These are phyloP conservation scores for Solen grandis DNA, from an alignment of 1,140 invertebrate genomes.

Conservation along the genomic window DNA sequence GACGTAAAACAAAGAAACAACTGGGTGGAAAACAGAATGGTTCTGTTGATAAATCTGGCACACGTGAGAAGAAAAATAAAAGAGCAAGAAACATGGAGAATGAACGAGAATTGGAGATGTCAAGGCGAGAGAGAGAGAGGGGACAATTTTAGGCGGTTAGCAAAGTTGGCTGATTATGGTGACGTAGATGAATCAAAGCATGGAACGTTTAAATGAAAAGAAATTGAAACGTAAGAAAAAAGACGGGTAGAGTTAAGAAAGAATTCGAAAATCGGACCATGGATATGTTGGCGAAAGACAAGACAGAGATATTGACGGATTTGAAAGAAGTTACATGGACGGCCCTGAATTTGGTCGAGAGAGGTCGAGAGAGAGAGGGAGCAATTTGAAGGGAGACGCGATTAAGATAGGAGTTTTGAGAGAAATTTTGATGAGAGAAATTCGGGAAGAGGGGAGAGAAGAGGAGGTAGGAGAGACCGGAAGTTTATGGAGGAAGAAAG, in stretches of 20 bases:
- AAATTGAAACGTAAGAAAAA: slow-evolving; percentile 33
- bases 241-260: slow-evolving; percentile 32
- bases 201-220: slow-evolving; percentile 4
- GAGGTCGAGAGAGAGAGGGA: slow-evolving; percentile 2
- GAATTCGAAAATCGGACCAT: slow-evolving; percentile 10
- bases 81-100: slow-evolving; percentile 27
- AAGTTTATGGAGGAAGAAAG: not conserved
- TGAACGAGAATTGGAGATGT: not conserved
- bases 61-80: not conserved
- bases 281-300: slow-evolving; percentile 24
- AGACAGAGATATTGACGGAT: slow-evolving; percentile 6
- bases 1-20: not conserved
- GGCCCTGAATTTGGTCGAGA: slow-evolving; percentile 18
- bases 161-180: slow-evolving; percentile 52
- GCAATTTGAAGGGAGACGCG: slow-evolving; percentile 14
- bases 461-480: not conserved
- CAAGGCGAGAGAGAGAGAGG: slow-evolving; percentile 35
- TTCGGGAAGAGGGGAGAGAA: not conserved
- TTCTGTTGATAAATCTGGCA: not conserved
- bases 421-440: not conserved
- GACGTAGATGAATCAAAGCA: slow-evolving; percentile 34
- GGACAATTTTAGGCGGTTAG: slow-evolving; percentile 39
- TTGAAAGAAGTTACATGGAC: not conserved
- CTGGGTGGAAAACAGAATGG: not conserved
- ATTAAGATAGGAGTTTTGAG: slow-evolving; percentile 11